Evolutionary conservation across 2,113 vertebrate species (phyloP).

Genomic region (Scatophagus argus): DNA sequence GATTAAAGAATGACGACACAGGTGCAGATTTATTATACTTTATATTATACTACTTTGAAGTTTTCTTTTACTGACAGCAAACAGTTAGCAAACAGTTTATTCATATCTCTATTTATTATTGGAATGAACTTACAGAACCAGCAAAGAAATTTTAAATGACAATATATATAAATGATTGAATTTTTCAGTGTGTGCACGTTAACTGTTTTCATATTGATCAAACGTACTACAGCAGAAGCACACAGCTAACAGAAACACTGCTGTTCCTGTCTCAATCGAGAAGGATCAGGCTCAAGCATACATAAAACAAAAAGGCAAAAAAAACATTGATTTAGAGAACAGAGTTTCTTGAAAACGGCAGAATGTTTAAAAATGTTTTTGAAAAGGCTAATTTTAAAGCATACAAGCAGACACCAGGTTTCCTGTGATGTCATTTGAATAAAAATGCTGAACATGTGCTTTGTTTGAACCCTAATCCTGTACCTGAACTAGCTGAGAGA

Average conservation of each 20-base stretch:
- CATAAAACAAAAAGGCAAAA: background rate
- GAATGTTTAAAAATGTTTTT: background rate
- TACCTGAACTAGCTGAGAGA: conserved; percentile 3
- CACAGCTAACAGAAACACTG: background rate
- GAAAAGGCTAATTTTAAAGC: background rate
- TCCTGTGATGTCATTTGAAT: background rate
- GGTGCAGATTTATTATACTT: background rate
- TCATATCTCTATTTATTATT: background rate
- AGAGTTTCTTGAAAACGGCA: background rate
- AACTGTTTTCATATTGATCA: background rate
- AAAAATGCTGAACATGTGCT: conserved; percentile 8
- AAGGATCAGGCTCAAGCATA: background rate
- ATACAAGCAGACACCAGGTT: background rate
- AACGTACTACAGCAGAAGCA: background rate
- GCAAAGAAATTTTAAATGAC: background rate
- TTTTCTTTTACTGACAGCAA: background rate
- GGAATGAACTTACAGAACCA: background rate
- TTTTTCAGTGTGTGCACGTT: background rate
- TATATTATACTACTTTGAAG: too few species aligned
- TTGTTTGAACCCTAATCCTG: background rate
- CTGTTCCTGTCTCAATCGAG: background rate
- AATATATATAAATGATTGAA: too few species aligned
- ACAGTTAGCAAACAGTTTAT: background rate
- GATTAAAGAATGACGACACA: conserved; percentile 5
- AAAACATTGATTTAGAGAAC: background rate